Evolutionary conservation across 1,140 invertebrate genomes (phyloP), one percentile per base, ranked within the genome.

Genomic region (Dryas iulia): DNA sequence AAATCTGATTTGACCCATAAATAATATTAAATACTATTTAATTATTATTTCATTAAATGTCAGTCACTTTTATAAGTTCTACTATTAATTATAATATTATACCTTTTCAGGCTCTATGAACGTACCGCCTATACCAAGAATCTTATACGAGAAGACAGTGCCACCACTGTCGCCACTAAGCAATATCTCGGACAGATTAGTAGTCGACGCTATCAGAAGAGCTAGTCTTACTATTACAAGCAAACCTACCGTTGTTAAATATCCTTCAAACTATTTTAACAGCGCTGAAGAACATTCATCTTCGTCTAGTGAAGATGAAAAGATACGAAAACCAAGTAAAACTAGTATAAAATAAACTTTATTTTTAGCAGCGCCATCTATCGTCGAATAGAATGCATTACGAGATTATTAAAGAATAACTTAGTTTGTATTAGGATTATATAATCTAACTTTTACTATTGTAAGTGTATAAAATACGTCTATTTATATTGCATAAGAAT

Each of bases 261-360:
- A 89, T 59, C 89, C 87, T 1, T 66, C 84, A 5, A 80, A 88
- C 28, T 91, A 77, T 69, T 91, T 91, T 69, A 83, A 84, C 39
- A 72, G 64, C 12, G 76, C 79, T 11, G 77, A 80, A 59, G 78
- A 84, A 26, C 72, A 79, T 2, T 84, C 86, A 0, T 87, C 85
- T 0, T 88, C 86, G 0, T 87, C 84, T 1, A 86, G 83, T 57
- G 87, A 89, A 67, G 88, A 90, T 1, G 87, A 89, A 39, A 69
- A 70, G n/a, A 14, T 68, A 71, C 75, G 76, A 74, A 33, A 59
- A 66, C 21, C 12, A 28, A 47, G 18, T 47, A 47, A 47, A 47
- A 14, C n/a, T 0, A 47, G 14, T 47, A 47, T 21, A 47, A 47
- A 47, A 10, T 47, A 10, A 47, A 21, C 2, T 7, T 18, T 3